Conservation (phyloP, 2,888 invertebrate genomes). For the Cataglyphis cursor region DNA sequence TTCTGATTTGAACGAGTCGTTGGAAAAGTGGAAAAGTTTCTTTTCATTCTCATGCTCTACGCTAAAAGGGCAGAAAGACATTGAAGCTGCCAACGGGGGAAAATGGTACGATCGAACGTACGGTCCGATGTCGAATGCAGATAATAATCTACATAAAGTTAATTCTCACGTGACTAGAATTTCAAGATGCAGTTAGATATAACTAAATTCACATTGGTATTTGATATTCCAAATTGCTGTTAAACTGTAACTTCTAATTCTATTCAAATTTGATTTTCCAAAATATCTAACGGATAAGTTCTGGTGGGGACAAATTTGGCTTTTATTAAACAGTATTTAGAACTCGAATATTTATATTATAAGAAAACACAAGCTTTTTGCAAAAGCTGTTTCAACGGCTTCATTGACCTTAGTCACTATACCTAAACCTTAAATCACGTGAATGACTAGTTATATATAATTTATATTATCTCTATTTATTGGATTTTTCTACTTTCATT, state of each 20-base stretch:
- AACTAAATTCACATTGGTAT: constrained; percentile 15
- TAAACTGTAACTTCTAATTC: background rate
- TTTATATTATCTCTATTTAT: background rate
- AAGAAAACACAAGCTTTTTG: constrained; percentile 38
- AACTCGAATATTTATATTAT: background rate
- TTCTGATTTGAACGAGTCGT: constrained; percentile 66
- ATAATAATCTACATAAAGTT: constrained; percentile 49
- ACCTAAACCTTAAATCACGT: background rate
- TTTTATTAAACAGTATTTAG: constrained; percentile 1
- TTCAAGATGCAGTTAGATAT: constrained; percentile 9
- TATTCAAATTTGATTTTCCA: constrained; percentile 5
- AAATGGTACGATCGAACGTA: constrained; percentile 20
- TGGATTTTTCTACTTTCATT: constrained; percentile 8
- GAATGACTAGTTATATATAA: background rate
- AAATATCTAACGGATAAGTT: background rate
- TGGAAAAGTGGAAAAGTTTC: constrained; percentile 47
- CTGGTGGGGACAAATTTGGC: background rate
- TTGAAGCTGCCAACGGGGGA: constrained; percentile 10
- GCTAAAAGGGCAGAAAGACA: constrained; percentile 15
- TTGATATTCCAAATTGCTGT: constrained; percentile 3
- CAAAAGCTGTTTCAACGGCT: constrained; percentile 5
- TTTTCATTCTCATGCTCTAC: constrained; percentile 38
- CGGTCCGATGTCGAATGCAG: constrained; percentile 24
- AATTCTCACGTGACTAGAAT: constrained; percentile 22
- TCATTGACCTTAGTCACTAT: background rate